phyloP scores from a whole-genome alignment of 2,113 vertebrate genomes.

The Crotalus helleri region DNA sequence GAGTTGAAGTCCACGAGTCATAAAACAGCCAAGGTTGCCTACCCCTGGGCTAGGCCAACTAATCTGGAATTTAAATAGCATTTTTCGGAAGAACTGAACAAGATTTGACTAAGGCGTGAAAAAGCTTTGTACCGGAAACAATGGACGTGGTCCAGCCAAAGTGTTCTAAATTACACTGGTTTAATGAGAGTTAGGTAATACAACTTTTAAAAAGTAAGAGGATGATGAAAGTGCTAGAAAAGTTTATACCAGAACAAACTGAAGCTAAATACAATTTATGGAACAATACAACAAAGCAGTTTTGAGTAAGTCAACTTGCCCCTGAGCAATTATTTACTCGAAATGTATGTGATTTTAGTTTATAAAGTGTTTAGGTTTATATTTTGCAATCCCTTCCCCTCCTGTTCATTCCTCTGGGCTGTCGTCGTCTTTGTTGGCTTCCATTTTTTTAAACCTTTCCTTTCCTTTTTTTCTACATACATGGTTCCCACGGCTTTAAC shows the following conservation, averaged over 20 bases:
- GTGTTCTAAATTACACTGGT: not conserved
- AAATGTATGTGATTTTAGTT: conserved; percentile 6
- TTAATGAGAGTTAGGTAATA: not conserved
- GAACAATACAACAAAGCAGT: not conserved
- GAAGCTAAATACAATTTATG: not conserved
- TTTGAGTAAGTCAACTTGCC: not conserved
- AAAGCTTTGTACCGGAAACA: not conserved
- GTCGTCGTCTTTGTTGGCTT: not conserved
- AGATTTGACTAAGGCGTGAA: not conserved
- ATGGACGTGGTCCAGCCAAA: not conserved
- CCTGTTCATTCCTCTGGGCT: not conserved
- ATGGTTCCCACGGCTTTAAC: not conserved
- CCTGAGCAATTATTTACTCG: not conserved
- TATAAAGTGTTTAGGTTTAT: not conserved
- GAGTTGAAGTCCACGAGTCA: too few relatives aligned
- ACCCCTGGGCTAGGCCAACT: not conserved
- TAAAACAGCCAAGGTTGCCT: too few relatives aligned
- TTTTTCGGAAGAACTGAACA: not conserved
- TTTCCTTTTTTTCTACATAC: not conserved
- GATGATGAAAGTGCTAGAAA: not conserved
- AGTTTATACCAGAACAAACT: conserved; percentile 9
- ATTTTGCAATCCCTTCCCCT: not conserved
- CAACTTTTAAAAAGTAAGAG: not conserved
- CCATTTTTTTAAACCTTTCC: not conserved
- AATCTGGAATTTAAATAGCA: fast-evolving